Evolutionary conservation across 2,113 vertebrate species (phyloP), one percentile per base, ranked within the genome.

Genomic region (Gymnarchus niloticus): DNA sequence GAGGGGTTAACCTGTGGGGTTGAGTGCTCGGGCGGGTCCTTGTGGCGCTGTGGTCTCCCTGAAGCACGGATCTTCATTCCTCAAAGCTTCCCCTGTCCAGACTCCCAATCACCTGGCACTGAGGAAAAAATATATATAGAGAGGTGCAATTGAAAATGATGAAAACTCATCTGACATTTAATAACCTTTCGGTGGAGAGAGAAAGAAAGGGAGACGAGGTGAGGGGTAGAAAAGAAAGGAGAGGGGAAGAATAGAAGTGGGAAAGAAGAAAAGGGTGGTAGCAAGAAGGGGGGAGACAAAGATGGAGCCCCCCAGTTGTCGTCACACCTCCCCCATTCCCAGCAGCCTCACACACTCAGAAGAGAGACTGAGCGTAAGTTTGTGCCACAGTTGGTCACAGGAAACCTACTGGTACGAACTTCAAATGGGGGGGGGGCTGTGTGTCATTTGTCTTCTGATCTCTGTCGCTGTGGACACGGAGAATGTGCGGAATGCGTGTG

Each of bases 101-200:
- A 23, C 81, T 54, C 86, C 49, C 37, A 23, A 59, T 86, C 80
- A 86, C 56, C 86, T 83, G 41, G 41, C 37, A 1, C 48, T 23
- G 23, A 83, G 61, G 14, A 61, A 56, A 33, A 82, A 61, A 44
- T 19, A 65, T 9, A 28, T 8, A 51, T 49, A 73, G 25, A 56
- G 89, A 91, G 90, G 91, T 44, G 89, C 92, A 90, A 94, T 93
- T 94, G 94, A 95, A 95, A 93, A 94, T 88, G 94, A 95, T 93
- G 94, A 95, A 93, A 94, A 93, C 92, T 94, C 91, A 83, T 92
- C 92, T 95, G 95, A 95, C 94, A 95, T 95, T 95, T 95, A 95
- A 93, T 94, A 95, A 95, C 95, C 95, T 95, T 95, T 95, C 92
- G 92, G 90, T 87, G 84, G 88, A 91, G 91, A 93, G 90, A 92